Base-by-base conservation (phyloP, 2,888 invertebrate genomes). In the Cheilosia urbana region DNA sequence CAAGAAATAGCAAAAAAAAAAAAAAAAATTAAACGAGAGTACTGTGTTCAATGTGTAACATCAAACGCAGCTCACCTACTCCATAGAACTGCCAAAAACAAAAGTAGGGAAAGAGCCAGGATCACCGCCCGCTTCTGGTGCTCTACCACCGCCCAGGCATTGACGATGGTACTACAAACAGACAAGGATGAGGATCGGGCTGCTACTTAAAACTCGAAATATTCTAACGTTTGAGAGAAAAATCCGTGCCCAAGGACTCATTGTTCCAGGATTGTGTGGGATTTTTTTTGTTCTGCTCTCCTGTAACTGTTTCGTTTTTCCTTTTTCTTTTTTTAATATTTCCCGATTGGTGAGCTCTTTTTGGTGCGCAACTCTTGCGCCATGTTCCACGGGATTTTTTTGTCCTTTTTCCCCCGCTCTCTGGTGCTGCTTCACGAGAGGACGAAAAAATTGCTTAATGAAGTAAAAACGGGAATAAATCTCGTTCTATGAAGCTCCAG, bases 391-490 rank as follows among this genome's bases (percentile, higher is more conserved):
- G 71, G 66, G 72, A 49, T 66, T 72, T 81, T 76, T 5, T 24
- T 51, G 37, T n/a, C 27, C 57, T n/a, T n/a, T n/a, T n/a, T n/a
- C 15, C 21, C 13, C n/a, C 15, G 4, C 42, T 3, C 42, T 60
- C 9, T 24, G 9, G 27, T 47, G 24, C 45, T 51, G 34, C 49
- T 80, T 34, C 37, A 42, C 49, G 47, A 51, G 27, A 53, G 27
- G 75, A 34, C 58, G 55, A 55, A 77, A 68, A 72, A 85, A 85
- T 85, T 85, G 85, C 81, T 85, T 85, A 85, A 85, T 85, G 85
- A 85, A 85, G 85, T 85, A 85, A 85, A 85, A 85, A 85, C 58
- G 62, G 76, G 77, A 81, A 81, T 81, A 81, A 81, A 85, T 81
- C 85, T 85, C 66, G 57, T 72, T 77, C 62, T 51, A 42, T 42